Base-by-base conservation (phyloP, 2,888 invertebrate genomes). In the Apotomis turbidana region DNA sequence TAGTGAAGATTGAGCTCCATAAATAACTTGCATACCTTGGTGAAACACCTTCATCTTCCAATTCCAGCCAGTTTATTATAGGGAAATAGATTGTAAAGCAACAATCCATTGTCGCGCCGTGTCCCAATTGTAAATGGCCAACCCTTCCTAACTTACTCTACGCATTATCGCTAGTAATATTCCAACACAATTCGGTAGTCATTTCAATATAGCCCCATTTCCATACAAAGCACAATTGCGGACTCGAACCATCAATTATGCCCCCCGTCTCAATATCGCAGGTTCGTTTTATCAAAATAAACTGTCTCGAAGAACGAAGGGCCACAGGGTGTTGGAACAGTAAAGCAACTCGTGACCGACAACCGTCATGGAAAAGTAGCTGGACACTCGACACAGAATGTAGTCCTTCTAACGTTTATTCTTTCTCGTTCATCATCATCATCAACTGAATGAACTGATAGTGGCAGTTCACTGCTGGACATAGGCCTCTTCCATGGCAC, bases 201-300 rank as follows among this genome's bases (percentile, higher is more conserved):
- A 63, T 72, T 72, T 59, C 68, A 72, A 68, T 72, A 72, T 54
- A 62, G 62, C 27, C 67, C 71, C 71, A 71, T 67, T 60, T 68
- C 61, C 61, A 68, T 71, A 71, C 71, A 68, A 67, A 62, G 62
- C 61, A 68, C 59, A 71, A 62, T 68, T 63, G 72, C 44, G 62
- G 27, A 52, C 54, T 58, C 61, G 57, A 68, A 68, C 67, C 72
- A 72, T 68, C 68, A 72, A 72, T 72, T 72, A 72, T 62, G 51
- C 46, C 51, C 57, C 62, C 61, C 63, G 58, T 72, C 72, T 72
- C 72, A 72, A 72, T 72, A 72, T 59, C 60, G 67, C 55, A 57
- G 71, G 68, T 68, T 60, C 60, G 66, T 71, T 72, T 68, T 72
- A 72, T 68, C 72, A 68, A 72, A 72, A 72, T 72, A 68, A 72